Conservation (phyloP, 2,888 invertebrate species). For the Pardosa pseudoannulata region DNA sequence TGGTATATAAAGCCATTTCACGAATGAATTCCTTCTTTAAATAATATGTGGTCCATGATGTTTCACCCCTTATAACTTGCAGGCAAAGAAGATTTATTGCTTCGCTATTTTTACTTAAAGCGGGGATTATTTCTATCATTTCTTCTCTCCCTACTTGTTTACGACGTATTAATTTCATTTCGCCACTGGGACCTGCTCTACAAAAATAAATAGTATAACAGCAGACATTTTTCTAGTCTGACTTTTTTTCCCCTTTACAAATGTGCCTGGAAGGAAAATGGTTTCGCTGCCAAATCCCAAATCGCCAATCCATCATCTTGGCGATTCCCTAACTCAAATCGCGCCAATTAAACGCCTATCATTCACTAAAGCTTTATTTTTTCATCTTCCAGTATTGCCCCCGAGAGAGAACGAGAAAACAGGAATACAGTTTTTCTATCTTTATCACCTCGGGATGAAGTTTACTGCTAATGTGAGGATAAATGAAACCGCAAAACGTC, state of each 20-base stretch:
- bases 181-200: constrained; percentile 14
- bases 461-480: constrained; percentile 34
- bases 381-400: constrained; percentile 38
- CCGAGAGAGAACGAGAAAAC: constrained; percentile 25
- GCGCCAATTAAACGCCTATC: constrained; percentile 70
- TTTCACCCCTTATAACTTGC: background rate
- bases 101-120: constrained; percentile 39
- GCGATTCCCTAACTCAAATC: constrained; percentile 70
- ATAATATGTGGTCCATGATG: background rate
- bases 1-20: background rate
- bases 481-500: background rate
- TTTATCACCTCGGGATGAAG: constrained; percentile 49
- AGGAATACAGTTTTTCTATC: constrained; percentile 19
- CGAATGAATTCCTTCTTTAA: background rate
- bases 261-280: constrained; percentile 40
- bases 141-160: constrained; percentile 53
- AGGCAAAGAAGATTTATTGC: constrained; percentile 29
- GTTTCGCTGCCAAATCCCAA: constrained; percentile 38
- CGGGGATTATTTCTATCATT: constrained; percentile 37
- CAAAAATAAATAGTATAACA: constrained; percentile 59
- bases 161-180: constrained; percentile 66
- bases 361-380: constrained; percentile 44
- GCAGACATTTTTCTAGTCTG: constrained; percentile 22
- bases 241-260: constrained; percentile 18
- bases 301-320: constrained; percentile 66